A percentile compares a stretch with the other conserved stretches of the same genome.
phyloP scores from a whole-genome alignment of 2,888 invertebrate species.

The Brenthis daphne region DNA sequence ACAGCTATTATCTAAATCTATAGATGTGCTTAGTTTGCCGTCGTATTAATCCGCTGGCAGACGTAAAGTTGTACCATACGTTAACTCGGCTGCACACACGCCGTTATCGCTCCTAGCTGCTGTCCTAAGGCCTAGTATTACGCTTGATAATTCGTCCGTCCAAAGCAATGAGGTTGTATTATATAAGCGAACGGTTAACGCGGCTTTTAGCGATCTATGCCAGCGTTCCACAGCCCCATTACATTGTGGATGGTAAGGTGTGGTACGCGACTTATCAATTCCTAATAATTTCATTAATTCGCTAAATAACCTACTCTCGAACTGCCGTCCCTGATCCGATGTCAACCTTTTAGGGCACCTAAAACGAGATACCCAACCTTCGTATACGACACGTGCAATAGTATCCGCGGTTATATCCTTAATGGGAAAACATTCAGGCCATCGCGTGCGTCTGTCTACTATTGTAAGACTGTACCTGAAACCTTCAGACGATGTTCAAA shows the following conservation, averaged over 20 bases:
- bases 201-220: constrained; percentile 35
- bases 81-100: constrained; percentile 39
- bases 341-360: constrained; percentile 40
- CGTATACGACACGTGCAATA: neutral
- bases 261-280: constrained; percentile 36
- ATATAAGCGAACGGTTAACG: constrained; percentile 21
- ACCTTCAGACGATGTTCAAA: constrained; percentile 13
- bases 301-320: constrained; percentile 36
- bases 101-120: neutral
- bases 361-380: constrained; percentile 24
- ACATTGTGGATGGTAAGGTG: constrained; percentile 38
- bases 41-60: neutral
- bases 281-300: constrained; percentile 34
- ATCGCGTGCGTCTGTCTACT: constrained; percentile 42
- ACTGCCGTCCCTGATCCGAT: constrained; percentile 39
- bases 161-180: constrained; percentile 27
- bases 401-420: constrained; percentile 30
- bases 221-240: constrained; percentile 36
- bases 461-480: constrained; percentile 37
- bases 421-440: constrained; percentile 48
- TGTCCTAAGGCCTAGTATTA: too few relatives aligned
- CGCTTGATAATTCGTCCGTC: constrained; percentile 47
- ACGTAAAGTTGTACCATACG: constrained; percentile 15
- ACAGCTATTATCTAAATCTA: constrained; percentile 28
- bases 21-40: neutral